Evolutionary conservation across 64 coral and sea anemone species (phyloP).

Genomic region (Pachyseris speciosa): DNA sequence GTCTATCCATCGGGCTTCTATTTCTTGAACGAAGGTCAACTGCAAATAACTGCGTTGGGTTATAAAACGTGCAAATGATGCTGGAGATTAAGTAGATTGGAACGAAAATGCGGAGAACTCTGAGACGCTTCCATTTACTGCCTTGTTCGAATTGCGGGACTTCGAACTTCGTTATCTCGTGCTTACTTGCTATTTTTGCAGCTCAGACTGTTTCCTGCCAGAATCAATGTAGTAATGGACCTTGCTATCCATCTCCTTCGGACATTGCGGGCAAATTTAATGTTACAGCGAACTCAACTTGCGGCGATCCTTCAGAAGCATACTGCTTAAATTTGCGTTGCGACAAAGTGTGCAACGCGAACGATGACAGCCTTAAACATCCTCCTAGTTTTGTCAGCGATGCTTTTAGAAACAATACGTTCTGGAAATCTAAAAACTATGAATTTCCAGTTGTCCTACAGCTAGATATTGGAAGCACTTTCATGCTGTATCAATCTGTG

Average conservation of each 20-base stretch:
- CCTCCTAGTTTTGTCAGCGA: slow-evolving; percentile 35
- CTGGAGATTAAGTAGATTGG: not conserved
- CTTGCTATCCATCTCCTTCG: slow-evolving; percentile 28
- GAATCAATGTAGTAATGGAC: slow-evolving; percentile 22
- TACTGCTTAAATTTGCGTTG: slow-evolving; percentile 35
- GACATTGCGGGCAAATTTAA: slow-evolving; percentile 46
- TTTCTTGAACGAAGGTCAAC: not conserved
- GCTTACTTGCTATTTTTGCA: slow-evolving; percentile 2
- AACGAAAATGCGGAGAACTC: not conserved
- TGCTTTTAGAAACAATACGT: not conserved
- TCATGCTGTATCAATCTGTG: slow-evolving; percentile 40
- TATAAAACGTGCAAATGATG: slow-evolving; percentile 14
- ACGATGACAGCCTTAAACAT: not conserved
- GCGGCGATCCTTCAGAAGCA: slow-evolving; percentile 1
- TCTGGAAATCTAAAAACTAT: slow-evolving; percentile 69
- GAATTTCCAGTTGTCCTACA: slow-evolving; percentile 60
- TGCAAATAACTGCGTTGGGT: not conserved
- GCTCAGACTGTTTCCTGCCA: not conserved
- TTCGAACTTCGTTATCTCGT: not conserved
- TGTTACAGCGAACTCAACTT: slow-evolving; percentile 67
- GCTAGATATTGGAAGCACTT: slow-evolving; percentile 24
- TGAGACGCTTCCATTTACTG: not conserved
- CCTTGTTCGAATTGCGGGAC: slow-evolving; percentile 16
- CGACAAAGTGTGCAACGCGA: slow-evolving; percentile 41
- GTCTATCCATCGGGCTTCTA: not conserved